Evolutionary conservation across 2,888 invertebrate species (phyloP).

Genomic region (Criorhina ranunculi): DNA sequence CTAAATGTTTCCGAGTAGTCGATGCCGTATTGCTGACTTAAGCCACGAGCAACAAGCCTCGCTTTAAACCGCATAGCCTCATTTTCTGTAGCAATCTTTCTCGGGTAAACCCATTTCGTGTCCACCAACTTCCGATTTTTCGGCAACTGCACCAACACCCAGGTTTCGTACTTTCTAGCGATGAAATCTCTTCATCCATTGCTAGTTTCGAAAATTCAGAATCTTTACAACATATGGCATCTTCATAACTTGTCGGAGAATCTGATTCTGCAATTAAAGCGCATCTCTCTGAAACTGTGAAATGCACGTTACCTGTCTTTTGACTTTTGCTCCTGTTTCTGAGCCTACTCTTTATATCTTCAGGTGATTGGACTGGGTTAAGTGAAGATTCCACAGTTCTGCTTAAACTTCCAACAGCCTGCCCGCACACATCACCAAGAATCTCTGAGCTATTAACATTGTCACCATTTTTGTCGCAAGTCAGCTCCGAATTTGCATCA

Average conservation of each 20-base stretch:
- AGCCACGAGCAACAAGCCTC: conserved; percentile 79
- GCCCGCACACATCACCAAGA: neutral
- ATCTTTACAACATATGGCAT: conserved; percentile 34
- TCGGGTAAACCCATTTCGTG: conserved; percentile 78
- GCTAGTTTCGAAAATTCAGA: conserved; percentile 64
- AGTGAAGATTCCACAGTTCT: no score
- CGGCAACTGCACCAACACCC: conserved; percentile 66
- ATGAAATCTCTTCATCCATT: conserved; percentile 71
- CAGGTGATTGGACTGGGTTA: neutral
- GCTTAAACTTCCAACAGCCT: neutral
- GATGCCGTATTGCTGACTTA: conserved; percentile 73
- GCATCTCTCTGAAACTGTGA: neutral
- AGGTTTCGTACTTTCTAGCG: conserved; percentile 64
- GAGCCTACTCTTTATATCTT: neutral
- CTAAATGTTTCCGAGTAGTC: no score
- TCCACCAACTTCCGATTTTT: conserved; percentile 67
- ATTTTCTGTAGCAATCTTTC: conserved; percentile 63
- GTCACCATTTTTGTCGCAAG: neutral
- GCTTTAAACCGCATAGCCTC: conserved; percentile 76
- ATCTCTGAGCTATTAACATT: neutral
- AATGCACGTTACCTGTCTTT: neutral
- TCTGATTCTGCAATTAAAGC: conserved; percentile 7
- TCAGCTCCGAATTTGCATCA: neutral
- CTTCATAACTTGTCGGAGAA: conserved; percentile 10
- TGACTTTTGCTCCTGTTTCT: neutral